These are phyloP conservation scores for Troides aeacus DNA, from an alignment of 2,888 invertebrate genomes.

Conservation along the genomic window DNA sequence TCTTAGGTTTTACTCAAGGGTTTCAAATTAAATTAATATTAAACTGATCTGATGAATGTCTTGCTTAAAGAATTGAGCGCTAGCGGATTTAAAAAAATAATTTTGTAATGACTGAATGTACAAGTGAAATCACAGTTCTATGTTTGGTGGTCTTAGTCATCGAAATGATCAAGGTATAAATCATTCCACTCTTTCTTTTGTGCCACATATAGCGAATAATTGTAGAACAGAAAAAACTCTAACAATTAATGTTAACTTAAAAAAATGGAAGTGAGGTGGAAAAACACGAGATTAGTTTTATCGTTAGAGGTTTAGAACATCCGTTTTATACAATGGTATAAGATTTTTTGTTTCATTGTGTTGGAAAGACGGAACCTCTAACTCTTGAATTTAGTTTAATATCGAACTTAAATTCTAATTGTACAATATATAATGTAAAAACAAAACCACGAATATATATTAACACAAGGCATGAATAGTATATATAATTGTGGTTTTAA, in stretches of 20 bases:
- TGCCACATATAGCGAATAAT: background rate
- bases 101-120: constrained; percentile 21
- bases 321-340: constrained; percentile 9
- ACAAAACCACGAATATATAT: background rate
- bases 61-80: background rate
- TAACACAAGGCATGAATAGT: too few species aligned
- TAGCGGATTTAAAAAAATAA: background rate
- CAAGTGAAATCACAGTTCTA: constrained; percentile 28
- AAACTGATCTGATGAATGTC: background rate
- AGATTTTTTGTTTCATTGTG: constrained; percentile 13
- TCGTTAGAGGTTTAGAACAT: constrained; percentile 5
- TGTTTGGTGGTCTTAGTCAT: constrained; percentile 26
- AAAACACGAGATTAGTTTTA: background rate
- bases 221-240: background rate
- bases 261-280: background rate
- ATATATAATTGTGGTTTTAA: background rate
- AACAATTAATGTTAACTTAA: background rate
- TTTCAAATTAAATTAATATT: too few species aligned
- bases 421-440: background rate
- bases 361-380: constrained; percentile 10
- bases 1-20: too few species aligned
- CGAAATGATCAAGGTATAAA: constrained; percentile 14
- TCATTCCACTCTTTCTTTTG: constrained; percentile 23
- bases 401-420: background rate
- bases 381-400: constrained; percentile 2